These are phyloP conservation scores for Heliconius sara DNA, from an alignment of 2,888 invertebrate genomes.

Conservation along the genomic window DNA sequence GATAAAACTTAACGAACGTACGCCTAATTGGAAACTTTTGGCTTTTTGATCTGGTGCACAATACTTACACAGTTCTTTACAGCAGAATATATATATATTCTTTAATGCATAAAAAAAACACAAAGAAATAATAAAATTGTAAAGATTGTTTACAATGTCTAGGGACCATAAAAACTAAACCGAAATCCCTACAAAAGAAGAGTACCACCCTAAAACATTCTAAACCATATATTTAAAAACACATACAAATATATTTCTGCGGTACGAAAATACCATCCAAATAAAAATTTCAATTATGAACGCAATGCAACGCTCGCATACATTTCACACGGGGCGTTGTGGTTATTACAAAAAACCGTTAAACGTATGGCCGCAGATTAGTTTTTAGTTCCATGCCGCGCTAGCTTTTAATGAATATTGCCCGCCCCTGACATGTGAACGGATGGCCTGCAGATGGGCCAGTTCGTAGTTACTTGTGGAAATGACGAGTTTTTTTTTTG, in stretches of 20 bases:
- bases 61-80: not conserved
- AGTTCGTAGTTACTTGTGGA: not conserved
- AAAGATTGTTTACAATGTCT: no score
- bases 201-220: not conserved
- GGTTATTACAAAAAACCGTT: constrained; percentile 43
- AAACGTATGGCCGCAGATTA: constrained; percentile 42
- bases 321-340: constrained; percentile 36
- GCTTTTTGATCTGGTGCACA: not conserved
- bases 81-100: not conserved
- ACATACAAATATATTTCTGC: not conserved
- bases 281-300: constrained; percentile 43
- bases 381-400: constrained; percentile 39
- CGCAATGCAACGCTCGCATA: constrained; percentile 36
- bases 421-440: constrained; percentile 19
- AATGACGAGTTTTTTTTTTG: not conserved
- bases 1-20: not conserved
- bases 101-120: no score
- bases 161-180: not conserved
- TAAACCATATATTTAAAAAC: not conserved
- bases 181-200: not conserved
- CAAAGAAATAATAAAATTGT: no score
- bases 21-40: not conserved
- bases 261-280: not conserved
- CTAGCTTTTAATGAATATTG: constrained; percentile 48
- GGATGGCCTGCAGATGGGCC: constrained; percentile 22